Evolutionary conservation across 2,113 vertebrate genomes (phyloP).

Genomic region (Lagenorhynchus albirostris): DNA sequence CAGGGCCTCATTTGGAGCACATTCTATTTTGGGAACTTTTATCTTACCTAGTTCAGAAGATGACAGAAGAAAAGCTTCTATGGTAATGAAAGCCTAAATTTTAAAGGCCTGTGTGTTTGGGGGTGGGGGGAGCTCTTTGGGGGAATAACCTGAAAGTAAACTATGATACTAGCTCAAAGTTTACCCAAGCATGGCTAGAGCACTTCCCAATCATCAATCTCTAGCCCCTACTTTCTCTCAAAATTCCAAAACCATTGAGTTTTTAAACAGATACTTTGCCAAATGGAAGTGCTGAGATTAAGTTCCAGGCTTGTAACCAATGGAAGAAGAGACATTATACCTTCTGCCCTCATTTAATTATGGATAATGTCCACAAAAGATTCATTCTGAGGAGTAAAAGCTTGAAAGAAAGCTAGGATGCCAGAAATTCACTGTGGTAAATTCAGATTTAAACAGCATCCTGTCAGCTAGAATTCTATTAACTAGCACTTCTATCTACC

Average conservation of each 20-base stretch:
- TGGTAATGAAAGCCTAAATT: background rate
- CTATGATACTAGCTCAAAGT: background rate
- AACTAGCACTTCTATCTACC: background rate
- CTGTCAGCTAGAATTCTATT: background rate
- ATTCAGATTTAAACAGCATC: background rate
- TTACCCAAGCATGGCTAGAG: background rate
- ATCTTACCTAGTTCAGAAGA: background rate
- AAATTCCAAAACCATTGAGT: background rate
- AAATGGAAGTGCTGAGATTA: background rate
- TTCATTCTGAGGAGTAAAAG: background rate
- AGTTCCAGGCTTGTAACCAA: background rate
- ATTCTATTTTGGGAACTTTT: background rate
- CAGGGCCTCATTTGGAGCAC: background rate
- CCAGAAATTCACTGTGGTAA: background rate
- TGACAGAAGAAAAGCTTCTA: background rate
- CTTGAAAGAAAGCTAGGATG: background rate
- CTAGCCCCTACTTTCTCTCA: background rate
- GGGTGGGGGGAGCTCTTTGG: background rate
- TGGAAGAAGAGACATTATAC: background rate
- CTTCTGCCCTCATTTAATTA: background rate
- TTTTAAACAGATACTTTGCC: background rate
- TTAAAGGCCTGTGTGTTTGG: background rate
- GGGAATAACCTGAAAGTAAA: background rate
- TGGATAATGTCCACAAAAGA: background rate
- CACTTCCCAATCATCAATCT: background rate